phyloP scores from a whole-genome alignment of 2,888 invertebrate species.

The Mimachlamys varia region DNA sequence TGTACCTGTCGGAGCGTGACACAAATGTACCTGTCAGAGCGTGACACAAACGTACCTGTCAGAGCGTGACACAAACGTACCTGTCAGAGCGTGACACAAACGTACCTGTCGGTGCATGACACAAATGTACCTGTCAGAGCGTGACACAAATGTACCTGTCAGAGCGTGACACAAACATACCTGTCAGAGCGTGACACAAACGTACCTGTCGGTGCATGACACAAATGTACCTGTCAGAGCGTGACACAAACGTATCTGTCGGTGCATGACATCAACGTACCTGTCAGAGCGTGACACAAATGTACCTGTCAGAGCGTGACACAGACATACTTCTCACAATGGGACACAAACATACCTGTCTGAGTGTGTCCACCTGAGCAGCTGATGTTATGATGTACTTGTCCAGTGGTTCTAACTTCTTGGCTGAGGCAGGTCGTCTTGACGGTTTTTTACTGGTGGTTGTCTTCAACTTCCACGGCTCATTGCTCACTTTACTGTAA shows the following conservation, averaged over 20 bases:
- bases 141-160: no score
- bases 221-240: conserved; percentile 50
- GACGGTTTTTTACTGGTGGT: conserved; percentile 61
- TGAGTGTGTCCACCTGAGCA: conserved; percentile 68
- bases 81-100: conserved; percentile 57
- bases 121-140: conserved; percentile 50
- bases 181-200: conserved; percentile 57
- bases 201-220: conserved; percentile 54
- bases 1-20: conserved; percentile 55
- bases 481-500: conserved; percentile 75
- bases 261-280: no score
- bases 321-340: no score
- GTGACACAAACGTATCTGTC: conserved; percentile 46
- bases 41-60: no score
- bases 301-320: conserved; percentile 55
- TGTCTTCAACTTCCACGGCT: conserved; percentile 73
- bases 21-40: no score
- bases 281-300: no score
- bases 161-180: no score
- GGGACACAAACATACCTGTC: no score
- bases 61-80: conserved; percentile 57
- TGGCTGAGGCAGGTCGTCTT: conserved; percentile 74
- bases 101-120: conserved; percentile 54
- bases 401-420: conserved; percentile 69
- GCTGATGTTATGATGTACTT: conserved; percentile 68